A percentile compares a stretch with the other conserved stretches of the same genome.
Evolutionary conservation across 2,797 vertebrate genomes (phyloP).

Genomic region (Xiphorhynchus erythropygius): DNA sequence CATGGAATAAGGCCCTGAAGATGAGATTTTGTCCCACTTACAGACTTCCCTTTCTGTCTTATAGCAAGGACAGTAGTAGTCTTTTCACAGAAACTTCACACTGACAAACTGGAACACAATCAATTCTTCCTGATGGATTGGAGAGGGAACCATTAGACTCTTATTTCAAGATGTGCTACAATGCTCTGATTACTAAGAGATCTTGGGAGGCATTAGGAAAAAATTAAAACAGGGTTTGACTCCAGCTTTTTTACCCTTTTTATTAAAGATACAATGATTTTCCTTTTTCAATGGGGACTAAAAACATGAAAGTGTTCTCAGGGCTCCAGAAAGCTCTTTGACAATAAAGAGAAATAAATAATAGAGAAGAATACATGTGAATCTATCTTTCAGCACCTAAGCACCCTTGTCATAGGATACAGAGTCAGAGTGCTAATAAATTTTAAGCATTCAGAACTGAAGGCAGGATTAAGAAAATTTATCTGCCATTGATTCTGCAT

Average conservation of each 20-base stretch:
- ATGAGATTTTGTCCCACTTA: background rate
- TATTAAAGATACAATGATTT: background rate
- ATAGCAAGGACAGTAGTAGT: background rate
- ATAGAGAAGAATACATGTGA: background rate
- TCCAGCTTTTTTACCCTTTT: background rate
- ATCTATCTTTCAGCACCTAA: background rate
- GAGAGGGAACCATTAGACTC: background rate
- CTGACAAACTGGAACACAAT: background rate
- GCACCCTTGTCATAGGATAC: fast-evolving
- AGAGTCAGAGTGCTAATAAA: background rate
- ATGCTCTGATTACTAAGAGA: background rate
- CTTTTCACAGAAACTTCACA: background rate
- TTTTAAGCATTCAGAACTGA: background rate
- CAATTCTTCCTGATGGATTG: background rate
- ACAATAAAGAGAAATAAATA: background rate
- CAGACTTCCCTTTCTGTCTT: background rate
- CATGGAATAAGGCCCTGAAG: background rate
- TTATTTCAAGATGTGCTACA: background rate
- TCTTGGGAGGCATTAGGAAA: background rate
- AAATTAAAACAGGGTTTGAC: background rate
- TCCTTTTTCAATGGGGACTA: background rate
- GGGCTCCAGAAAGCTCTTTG: background rate
- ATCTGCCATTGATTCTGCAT: background rate
- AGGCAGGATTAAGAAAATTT: background rate
- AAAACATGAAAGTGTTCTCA: background rate